Base-by-base conservation (phyloP, 1,140 invertebrate species). In the Camponotus vicinus region DNA sequence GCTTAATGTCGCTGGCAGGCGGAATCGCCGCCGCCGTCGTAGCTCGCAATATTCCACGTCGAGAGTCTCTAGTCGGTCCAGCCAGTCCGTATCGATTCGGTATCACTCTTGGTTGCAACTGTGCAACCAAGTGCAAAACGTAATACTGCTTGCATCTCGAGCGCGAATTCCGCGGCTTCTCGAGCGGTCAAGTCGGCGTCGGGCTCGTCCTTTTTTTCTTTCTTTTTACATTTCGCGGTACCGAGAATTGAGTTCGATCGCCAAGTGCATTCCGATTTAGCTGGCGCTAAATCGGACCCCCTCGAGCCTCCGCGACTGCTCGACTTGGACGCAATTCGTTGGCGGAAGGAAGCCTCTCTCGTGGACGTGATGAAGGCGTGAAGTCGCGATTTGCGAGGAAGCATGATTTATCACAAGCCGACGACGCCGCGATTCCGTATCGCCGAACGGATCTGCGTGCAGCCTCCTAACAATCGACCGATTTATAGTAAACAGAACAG, bases 321-420 rank as follows among this genome's bases (percentile, higher is more conserved):
- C 13, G 52, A 45, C 11, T 32, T 57, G 37, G 55, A 73, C 34
- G 6, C 13, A 13, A 13, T 67, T 69, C 27, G 55, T 64, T 64
- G 21, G 15, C 13, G 42, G 21, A 45, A 69, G 8, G 15, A 5
- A 57, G 37, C 11, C 27, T 27, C 40, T 9, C 34, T 27, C 3
- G 45, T 40, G 9, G 9, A 27, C 55, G 27, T 49, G 69, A 83
- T 61, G 79, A 63, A 61, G 32, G n/a, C 42, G 69, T 83, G 63
- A 71, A 77, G 55, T 27, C 37, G 42, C 40, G 69, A 83, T 42
- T 66, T 52, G 49, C 42, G 40, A 89, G 55, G 57, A 82, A 86
- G 37, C 57, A 95, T 95, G 94, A 95, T 95, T 91, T 95, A 95
- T 79, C 95, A 95, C 64, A 95, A 95, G 61, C 95, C 95, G 8